phyloP scores from a whole-genome alignment of 2,113 vertebrate genomes.

The Cavia aperea region DNA sequence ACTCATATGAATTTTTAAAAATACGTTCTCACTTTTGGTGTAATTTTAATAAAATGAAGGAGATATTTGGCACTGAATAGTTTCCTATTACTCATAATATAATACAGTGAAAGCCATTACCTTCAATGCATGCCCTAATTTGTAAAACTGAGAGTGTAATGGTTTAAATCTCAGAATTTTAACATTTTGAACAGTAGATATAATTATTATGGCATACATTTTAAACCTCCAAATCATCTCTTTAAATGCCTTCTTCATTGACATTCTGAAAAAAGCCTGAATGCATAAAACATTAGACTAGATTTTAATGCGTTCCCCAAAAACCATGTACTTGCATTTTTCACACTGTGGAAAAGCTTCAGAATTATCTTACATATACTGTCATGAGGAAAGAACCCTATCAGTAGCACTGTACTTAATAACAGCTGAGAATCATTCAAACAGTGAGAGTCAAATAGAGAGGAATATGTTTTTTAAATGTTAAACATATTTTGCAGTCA shows the following conservation, averaged over 20 bases:
- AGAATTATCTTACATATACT: background rate
- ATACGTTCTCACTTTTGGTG: background rate
- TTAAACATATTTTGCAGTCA: background rate
- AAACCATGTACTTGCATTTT: background rate
- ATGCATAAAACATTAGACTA: background rate
- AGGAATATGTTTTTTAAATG: background rate
- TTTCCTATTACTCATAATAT: background rate
- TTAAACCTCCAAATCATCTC: background rate
- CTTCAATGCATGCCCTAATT: background rate
- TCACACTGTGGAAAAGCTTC: background rate
- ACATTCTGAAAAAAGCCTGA: background rate
- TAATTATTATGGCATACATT: background rate
- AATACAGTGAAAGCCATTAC: background rate
- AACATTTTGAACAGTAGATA: background rate
- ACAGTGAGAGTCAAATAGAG: background rate
- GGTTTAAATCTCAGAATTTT: background rate
- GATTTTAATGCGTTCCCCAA: background rate
- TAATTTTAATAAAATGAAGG: slow-evolving; percentile 18
- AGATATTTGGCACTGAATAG: background rate
- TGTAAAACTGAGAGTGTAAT: background rate
- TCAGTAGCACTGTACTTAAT: background rate
- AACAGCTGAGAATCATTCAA: background rate
- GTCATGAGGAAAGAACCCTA: background rate
- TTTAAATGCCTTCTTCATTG: background rate
- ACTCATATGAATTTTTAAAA: background rate